Percentiles rank a stretch among this genome's conserved stretches.
Conservation (phyloP, 2,888 invertebrate genomes). For the Abscondita cerata region DNA sequence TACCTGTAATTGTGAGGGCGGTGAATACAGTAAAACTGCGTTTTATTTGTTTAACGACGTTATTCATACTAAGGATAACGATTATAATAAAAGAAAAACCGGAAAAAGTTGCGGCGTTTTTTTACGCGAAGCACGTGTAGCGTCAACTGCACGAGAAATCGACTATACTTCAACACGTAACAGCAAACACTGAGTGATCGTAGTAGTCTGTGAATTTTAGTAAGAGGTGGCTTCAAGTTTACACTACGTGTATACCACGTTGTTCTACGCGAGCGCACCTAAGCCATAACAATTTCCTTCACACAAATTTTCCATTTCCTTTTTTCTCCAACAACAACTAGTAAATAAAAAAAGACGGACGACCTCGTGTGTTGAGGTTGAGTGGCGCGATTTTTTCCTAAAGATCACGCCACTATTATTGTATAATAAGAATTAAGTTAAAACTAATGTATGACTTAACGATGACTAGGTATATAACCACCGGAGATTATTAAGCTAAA, state of each 20-base stretch:
- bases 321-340: not conserved
- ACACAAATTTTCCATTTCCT: slow-evolving; percentile 10
- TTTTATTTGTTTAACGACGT: slow-evolving; percentile 44
- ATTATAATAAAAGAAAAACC: not conserved
- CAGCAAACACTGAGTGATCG: slow-evolving; percentile 21
- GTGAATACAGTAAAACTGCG: slow-evolving; percentile 45
- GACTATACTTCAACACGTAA: slow-evolving; percentile 24
- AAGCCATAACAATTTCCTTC: slow-evolving; percentile 11
- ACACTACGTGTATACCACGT: slow-evolving; percentile 29
- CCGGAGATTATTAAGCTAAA: no score
- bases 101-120: not conserved
- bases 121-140: slow-evolving; percentile 32
- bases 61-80: slow-evolving; percentile 36
- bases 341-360: not conserved
- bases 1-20: slow-evolving; percentile 45
- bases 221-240: slow-evolving; percentile 25
- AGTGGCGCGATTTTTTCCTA: slow-evolving; percentile 21
- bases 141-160: slow-evolving; percentile 7
- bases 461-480: no score
- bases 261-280: slow-evolving; percentile 34
- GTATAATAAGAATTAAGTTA: slow-evolving; percentile 21
- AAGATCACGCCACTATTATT: slow-evolving; percentile 31
- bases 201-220: slow-evolving; percentile 8
- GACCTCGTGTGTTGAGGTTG: not conserved
- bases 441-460: no score